phyloP scores from a whole-genome alignment of 2,113 vertebrate species.

The Hipposideros armiger region DNA sequence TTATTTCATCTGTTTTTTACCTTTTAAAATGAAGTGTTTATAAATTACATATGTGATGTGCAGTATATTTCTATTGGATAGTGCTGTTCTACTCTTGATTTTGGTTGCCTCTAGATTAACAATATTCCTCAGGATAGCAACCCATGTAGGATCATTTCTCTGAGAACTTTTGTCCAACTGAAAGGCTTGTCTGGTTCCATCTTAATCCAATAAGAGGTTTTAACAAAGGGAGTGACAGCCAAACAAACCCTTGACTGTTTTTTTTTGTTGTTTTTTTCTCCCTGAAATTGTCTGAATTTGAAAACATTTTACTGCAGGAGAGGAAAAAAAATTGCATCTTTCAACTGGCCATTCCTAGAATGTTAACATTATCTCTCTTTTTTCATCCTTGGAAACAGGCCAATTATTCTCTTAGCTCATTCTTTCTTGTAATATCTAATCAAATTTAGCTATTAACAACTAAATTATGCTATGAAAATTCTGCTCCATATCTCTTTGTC shows the following conservation, averaged over 20 bases:
- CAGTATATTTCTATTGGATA: not conserved
- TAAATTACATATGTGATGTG: not conserved
- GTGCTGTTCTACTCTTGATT: not conserved
- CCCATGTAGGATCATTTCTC: not conserved
- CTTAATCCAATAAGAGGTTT: not conserved
- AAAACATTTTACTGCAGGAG: not conserved
- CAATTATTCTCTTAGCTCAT: not conserved
- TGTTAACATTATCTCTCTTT: not conserved
- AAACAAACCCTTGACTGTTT: not conserved
- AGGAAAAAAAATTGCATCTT: not conserved
- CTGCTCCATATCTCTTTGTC: not conserved
- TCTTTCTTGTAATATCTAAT: conserved; percentile 33
- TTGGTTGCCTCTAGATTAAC: not conserved
- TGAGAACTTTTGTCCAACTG: not conserved
- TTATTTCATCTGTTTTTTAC: not conserved
- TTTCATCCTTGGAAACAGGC: not conserved
- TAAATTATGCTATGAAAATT: not conserved
- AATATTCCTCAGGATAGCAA: not conserved
- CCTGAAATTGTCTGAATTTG: not conserved
- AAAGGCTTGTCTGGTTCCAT: not conserved
- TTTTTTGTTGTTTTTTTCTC: not conserved
- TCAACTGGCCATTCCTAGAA: not conserved
- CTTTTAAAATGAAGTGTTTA: not conserved
- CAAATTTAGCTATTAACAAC: conserved; percentile 4
- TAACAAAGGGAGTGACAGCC: not conserved